Conservation (phyloP, 2,888 invertebrate species). For the Coelopa pilipes region DNA sequence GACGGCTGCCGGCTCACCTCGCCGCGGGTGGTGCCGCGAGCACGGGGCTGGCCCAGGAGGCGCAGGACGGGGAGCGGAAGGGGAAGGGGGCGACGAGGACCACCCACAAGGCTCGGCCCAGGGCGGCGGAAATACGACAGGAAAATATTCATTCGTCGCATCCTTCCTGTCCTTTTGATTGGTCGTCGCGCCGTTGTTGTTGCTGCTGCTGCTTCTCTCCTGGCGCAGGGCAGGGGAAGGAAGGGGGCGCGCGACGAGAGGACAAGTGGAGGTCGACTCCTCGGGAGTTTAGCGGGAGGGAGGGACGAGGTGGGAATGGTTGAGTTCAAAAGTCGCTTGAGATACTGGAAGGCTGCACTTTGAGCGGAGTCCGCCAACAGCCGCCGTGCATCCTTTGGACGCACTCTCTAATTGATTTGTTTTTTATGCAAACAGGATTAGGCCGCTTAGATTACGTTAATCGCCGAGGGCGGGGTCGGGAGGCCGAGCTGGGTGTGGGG, state of each 20-base stretch:
- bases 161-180: constrained; percentile 57
- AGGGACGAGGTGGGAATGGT: too few species aligned
- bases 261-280: background rate
- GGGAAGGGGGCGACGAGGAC: constrained; percentile 22
- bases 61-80: background rate
- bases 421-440: constrained; percentile 66
- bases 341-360: background rate
- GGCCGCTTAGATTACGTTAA: constrained; percentile 58
- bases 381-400: too few species aligned
- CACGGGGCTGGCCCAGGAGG: constrained; percentile 7
- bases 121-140: constrained; percentile 46
- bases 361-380: too few species aligned
- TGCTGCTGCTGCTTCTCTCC: background rate
- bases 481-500: too few species aligned
- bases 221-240: background rate
- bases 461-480: constrained; percentile 37
- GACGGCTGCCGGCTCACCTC: constrained; percentile 43
- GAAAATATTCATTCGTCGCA: constrained; percentile 62
- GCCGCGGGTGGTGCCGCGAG: constrained; percentile 49
- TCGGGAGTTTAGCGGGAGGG: background rate
- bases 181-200: constrained; percentile 13
- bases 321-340: background rate
- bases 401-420: constrained; percentile 63
- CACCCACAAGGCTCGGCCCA: constrained; percentile 41
- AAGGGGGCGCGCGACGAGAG: background rate